Conservation (phyloP, 2,113 vertebrate species). For the Antechinus flavipes region DNA sequence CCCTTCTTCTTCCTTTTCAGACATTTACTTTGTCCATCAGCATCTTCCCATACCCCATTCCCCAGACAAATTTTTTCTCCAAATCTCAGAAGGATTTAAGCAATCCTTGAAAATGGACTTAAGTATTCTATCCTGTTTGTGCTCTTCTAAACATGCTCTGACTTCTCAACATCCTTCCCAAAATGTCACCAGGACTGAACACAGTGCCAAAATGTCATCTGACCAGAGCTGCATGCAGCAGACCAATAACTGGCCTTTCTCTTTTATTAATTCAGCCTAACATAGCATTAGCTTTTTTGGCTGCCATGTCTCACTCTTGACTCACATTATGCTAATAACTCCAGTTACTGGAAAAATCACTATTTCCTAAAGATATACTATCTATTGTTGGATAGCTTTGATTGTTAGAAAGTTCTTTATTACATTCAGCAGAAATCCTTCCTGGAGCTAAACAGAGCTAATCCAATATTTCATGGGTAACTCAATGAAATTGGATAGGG, state of each 20-base stretch:
- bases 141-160: background rate
- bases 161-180: background rate
- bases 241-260: background rate
- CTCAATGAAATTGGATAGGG: background rate
- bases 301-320: background rate
- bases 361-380: background rate
- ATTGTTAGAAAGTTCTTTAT: background rate
- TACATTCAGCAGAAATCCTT: background rate
- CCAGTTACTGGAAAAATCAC: background rate
- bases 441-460: background rate
- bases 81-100: background rate
- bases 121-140: background rate
- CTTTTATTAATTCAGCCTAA: background rate
- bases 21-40: background rate
- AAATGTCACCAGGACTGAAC: background rate
- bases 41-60: background rate
- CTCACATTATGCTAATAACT: background rate
- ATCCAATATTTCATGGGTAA: background rate
- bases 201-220: background rate
- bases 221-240: background rate
- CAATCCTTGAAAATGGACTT: background rate
- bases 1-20: background rate
- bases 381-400: background rate
- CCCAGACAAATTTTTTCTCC: background rate
- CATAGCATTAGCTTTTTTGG: background rate